Evolutionary conservation across 2,888 invertebrate species (phyloP).

Genomic region (Hedya salicella): DNA sequence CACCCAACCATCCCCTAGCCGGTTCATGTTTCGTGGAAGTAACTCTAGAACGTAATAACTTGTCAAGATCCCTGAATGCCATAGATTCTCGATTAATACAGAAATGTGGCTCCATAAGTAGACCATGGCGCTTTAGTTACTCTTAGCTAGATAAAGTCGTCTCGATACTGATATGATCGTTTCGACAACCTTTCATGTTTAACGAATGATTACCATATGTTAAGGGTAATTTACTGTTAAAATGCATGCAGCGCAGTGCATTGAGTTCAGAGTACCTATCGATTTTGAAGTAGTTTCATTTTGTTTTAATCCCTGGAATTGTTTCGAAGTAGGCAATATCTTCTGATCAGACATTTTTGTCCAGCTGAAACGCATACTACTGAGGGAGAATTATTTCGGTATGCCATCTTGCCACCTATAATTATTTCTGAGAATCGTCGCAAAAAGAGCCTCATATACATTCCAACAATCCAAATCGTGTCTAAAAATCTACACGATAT

Average conservation of each 20-base stretch:
- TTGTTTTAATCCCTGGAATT: too few relatives aligned
- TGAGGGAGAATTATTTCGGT: too few relatives aligned
- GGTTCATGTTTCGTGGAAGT: slow-evolving; percentile 60
- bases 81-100: slow-evolving; percentile 1
- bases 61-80: slow-evolving; percentile 51
- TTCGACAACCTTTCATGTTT: slow-evolving; percentile 36
- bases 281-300: too few relatives aligned
- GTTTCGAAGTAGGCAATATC: too few relatives aligned
- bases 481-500: too few relatives aligned
- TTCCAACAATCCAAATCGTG: too few relatives aligned
- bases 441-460: too few relatives aligned
- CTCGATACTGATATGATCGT: slow-evolving; percentile 60
- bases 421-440: too few relatives aligned
- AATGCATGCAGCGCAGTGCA: slow-evolving; percentile 4
- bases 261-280: neutral
- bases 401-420: too few relatives aligned
- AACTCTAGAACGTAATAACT: slow-evolving; percentile 62
- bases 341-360: too few relatives aligned
- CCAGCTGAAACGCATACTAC: too few relatives aligned
- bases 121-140: slow-evolving; percentile 8
- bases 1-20: slow-evolving; percentile 52
- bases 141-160: slow-evolving; percentile 58
- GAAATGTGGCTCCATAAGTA: slow-evolving; percentile 15
- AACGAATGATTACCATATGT: slow-evolving; percentile 32
- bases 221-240: slow-evolving; percentile 16